Evolutionary conservation across 2,113 vertebrate genomes (phyloP).

Genomic region (Condylura cristata): DNA sequence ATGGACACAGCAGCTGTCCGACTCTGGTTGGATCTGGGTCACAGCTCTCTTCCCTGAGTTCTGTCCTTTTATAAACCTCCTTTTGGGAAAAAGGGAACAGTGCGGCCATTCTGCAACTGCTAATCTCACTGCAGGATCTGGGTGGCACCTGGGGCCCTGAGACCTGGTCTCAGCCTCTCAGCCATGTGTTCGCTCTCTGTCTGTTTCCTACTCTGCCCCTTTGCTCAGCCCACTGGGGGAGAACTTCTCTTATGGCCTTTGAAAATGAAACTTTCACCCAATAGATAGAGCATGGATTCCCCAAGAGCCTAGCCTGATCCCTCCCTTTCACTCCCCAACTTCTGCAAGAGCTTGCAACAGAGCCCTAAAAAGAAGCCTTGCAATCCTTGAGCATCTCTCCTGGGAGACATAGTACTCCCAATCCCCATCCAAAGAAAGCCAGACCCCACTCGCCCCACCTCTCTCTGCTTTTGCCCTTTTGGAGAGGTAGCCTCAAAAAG

Average conservation of each 20-base stretch:
- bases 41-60: background rate
- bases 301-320: background rate
- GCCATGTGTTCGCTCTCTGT: background rate
- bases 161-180: background rate
- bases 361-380: rapidly evolving
- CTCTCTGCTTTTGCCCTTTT: background rate
- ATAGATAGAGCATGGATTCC: background rate
- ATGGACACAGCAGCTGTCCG: background rate
- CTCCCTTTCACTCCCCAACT: background rate
- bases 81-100: background rate
- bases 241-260: background rate
- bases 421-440: background rate
- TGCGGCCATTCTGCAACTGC: background rate
- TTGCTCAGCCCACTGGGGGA: background rate
- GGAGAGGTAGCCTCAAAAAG: background rate
- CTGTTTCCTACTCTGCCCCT: background rate
- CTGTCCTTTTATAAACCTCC: background rate
- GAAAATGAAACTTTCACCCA: background rate
- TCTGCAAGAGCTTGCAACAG: background rate
- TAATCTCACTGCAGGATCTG: background rate
- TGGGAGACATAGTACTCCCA: background rate
- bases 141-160: background rate
- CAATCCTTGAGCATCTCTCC: background rate
- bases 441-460: too few species aligned
- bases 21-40: background rate